These are phyloP conservation scores for Drosophila pectinifera DNA, from an alignment of 1,140 invertebrate species.

Conservation along the genomic window DNA sequence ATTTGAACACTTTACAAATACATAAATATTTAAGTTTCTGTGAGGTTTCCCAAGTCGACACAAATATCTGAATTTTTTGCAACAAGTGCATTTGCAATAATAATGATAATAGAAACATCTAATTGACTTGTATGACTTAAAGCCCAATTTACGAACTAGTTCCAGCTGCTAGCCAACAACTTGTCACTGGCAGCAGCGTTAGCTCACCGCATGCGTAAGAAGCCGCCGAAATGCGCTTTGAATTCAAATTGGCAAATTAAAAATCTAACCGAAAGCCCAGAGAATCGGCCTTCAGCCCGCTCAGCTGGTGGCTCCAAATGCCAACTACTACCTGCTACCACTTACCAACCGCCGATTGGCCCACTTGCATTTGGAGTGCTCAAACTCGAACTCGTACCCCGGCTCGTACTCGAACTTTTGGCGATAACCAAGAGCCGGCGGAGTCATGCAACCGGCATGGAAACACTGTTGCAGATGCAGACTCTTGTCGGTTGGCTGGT, in stretches of 20 bases:
- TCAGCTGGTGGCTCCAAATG: constrained; percentile 36
- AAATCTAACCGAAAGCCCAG: constrained; percentile 22
- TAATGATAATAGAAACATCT: background rate
- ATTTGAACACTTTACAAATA: background rate
- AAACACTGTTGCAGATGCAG: constrained; percentile 46
- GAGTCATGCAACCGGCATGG: constrained; percentile 63
- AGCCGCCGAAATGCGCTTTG: constrained; percentile 29
- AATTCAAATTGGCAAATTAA: constrained; percentile 61
- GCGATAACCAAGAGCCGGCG: constrained; percentile 19
- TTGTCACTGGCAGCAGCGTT: background rate
- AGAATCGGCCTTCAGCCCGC: constrained; percentile 59
- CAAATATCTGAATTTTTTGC: background rate
- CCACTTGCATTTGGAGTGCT: constrained; percentile 47
- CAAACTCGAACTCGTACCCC: background rate
- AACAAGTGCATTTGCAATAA: background rate
- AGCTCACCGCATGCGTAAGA: constrained; percentile 33
- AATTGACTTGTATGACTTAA: background rate
- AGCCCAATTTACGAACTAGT: constrained; percentile 24
- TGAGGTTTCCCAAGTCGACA: background rate
- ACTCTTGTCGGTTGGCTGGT: constrained; percentile 48
- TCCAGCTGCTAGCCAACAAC: constrained; percentile 6
- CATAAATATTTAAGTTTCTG: background rate
- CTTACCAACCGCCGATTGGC: constrained; percentile 41
- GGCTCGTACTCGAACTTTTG: constrained; percentile 18
- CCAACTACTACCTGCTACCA: constrained; percentile 9